phyloP scores from a whole-genome alignment of 2,113 vertebrate species.

The human region GRCh38 chr2:124493001-124493500 shows the following conservation, averaged over 20 bases:
- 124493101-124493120: neutral
- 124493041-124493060: neutral
- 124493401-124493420: no score
- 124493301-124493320: neutral
- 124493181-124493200: neutral
- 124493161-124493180: neutral
- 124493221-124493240: neutral
- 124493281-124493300: neutral
- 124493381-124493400: no score
- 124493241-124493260: neutral
- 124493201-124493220: neutral
- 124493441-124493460: no score
- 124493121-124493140: neutral
- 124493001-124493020: neutral
- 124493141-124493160: neutral
- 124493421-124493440: no score
- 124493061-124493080: neutral
- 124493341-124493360: no score
- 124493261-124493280: neutral
- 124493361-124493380: no score
- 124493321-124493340: neutral
- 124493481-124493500: no score
- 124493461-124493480: no score
- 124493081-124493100: neutral
- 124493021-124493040: neutral